Percentiles rank a stretch among this genome's conserved stretches.
Conservation (phyloP, 2,113 vertebrate genomes). For the Neogale vison region DNA sequence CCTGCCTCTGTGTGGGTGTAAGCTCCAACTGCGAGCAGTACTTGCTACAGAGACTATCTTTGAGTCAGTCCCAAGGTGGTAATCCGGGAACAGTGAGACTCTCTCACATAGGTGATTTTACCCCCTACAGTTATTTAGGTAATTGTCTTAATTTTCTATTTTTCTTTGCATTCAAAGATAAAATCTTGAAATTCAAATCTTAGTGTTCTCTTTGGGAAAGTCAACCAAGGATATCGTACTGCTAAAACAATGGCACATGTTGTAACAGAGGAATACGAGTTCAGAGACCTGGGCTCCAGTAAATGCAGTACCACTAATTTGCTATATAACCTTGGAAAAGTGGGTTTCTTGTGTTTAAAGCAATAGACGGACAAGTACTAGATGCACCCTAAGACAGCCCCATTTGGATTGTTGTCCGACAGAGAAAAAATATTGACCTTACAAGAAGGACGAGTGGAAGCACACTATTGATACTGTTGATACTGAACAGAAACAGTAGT, state of each 20-base stretch:
- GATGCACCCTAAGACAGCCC: not conserved
- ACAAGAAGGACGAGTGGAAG: not conserved
- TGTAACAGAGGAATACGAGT: not conserved
- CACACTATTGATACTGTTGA: not conserved
- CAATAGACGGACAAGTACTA: not conserved
- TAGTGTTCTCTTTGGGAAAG: not conserved
- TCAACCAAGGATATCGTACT: not conserved
- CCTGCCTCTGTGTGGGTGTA: not conserved
- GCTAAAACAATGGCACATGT: not conserved
- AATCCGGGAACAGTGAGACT: not conserved
- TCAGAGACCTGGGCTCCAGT: not conserved
- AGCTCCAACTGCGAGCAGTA: not conserved
- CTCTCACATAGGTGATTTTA: not conserved
- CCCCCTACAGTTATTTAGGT: not conserved
- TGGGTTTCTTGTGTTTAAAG: conserved; percentile 2
- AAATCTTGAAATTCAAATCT: not conserved
- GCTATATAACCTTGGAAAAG: not conserved
- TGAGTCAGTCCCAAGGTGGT: not conserved
- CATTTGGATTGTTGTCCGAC: not conserved
- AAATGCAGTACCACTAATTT: not conserved
- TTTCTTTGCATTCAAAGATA: not conserved
- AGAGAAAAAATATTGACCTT: not conserved
- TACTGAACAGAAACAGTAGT: not conserved
- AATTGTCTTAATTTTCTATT: not conserved
- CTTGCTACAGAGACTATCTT: not conserved